These are phyloP conservation scores for Dendronephthya gigantea DNA, from an alignment of 64 coral and sea anemone species.

Conservation along the genomic window DNA sequence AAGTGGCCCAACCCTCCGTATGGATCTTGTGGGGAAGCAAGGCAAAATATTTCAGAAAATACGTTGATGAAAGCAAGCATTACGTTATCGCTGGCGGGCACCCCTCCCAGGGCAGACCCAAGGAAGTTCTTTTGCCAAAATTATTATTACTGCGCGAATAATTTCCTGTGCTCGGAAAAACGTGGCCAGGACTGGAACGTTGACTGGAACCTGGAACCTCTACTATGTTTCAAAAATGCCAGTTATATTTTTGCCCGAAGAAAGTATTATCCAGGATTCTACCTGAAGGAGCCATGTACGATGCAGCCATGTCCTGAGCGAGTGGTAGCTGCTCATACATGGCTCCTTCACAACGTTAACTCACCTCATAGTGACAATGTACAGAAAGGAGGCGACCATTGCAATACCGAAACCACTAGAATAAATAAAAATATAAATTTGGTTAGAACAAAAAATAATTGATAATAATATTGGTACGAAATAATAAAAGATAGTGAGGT, in stretches of 20 bases:
- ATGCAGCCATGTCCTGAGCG: conserved; percentile 11
- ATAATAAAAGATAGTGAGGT: too few relatives aligned
- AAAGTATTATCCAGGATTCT: neutral
- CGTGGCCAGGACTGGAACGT: conserved; percentile 22
- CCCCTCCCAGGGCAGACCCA: neutral
- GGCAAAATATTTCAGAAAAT: neutral
- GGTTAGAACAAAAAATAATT: neutral
- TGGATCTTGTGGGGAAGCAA: conserved; percentile 20
- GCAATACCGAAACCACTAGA: conserved; percentile 13
- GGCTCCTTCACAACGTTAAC: too few relatives aligned
- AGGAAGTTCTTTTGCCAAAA: conserved; percentile 31
- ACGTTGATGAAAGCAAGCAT: conserved; percentile 23
- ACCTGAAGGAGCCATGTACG: neutral
- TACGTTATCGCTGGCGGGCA: conserved; percentile 27
- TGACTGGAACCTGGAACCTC: conserved; percentile 25
- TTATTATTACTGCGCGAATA: conserved; percentile 25
- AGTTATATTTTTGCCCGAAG: neutral
- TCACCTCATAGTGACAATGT: neutral
- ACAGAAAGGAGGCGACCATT: neutral
- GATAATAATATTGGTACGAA: neutral
- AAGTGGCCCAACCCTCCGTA: neutral
- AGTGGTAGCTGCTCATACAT: too few relatives aligned
- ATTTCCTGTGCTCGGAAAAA: conserved; percentile 12
- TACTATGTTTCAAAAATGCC: conserved; percentile 16
- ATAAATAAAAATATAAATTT: neutral